These are phyloP conservation scores for Catharus minimus DNA, from an alignment of 2,113 vertebrate species.

Conservation along the genomic window DNA sequence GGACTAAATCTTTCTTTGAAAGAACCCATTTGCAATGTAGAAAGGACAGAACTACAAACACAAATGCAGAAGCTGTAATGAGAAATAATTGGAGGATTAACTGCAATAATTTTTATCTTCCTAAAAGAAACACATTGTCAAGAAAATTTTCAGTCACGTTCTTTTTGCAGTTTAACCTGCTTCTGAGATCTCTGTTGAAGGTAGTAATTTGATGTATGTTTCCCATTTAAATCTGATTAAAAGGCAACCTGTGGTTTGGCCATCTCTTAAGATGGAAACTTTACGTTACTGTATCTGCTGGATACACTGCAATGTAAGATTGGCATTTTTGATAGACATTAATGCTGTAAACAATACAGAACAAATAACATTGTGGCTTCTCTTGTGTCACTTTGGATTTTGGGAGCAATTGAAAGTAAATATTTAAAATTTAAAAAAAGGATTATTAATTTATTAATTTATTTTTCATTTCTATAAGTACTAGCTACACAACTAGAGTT, in stretches of 20 bases:
- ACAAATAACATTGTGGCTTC: not conserved
- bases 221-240: not conserved
- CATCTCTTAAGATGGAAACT: not conserved
- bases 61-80: fast-evolving
- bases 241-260: not conserved
- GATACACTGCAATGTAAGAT: not conserved
- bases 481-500: not conserved
- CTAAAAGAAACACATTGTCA: not conserved
- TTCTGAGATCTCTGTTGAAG: not conserved
- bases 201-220: not conserved
- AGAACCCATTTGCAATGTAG: not conserved
- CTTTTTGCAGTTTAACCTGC: not conserved
- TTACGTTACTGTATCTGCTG: not conserved
- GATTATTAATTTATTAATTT: not conserved
- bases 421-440: not conserved
- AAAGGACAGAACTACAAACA: not conserved
- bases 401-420: not conserved
- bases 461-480: not conserved
- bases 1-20: not conserved
- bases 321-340: not conserved
- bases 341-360: not conserved
- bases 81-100: not conserved
- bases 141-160: not conserved
- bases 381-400: not conserved
- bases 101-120: not conserved